phyloP scores from a whole-genome alignment of 2,113 vertebrate genomes.

The Pheucticus melanocephalus region DNA sequence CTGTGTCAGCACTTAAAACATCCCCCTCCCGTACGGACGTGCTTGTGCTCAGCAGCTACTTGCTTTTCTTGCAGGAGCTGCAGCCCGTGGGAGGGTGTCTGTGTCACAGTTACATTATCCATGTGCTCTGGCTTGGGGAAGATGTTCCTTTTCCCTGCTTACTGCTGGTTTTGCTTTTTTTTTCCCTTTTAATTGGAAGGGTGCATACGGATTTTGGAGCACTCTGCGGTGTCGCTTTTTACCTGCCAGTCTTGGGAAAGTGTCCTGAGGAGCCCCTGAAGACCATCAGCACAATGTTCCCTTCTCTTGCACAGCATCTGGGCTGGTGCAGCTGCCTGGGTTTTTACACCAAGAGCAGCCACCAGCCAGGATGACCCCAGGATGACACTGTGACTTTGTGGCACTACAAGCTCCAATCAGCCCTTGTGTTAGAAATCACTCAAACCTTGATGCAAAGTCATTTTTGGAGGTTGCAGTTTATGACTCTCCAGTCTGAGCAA shows the following conservation, averaged over 20 bases:
- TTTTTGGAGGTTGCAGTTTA: not conserved
- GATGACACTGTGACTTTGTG: not conserved
- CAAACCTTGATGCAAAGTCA: not conserved
- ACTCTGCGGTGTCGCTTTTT: accelerated
- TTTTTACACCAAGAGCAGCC: not conserved
- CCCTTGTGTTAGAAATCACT: not conserved
- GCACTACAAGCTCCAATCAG: not conserved
- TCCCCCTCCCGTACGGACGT: not conserved
- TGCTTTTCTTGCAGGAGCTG: constrained; percentile 40
- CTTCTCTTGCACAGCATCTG: not conserved
- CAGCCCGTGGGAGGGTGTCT: constrained; percentile 43
- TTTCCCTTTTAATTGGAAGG: not conserved
- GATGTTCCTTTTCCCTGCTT: not conserved
- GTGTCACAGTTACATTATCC: not conserved
- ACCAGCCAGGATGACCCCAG: not conserved
- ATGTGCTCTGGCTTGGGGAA: not conserved
- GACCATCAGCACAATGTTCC: not conserved
- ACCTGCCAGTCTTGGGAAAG: not conserved
- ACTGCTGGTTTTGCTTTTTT: not conserved
- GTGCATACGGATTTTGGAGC: not conserved
- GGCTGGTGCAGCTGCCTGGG: not conserved
- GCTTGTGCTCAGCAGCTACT: constrained; percentile 38
- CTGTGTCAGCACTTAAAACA: constrained; percentile 30
- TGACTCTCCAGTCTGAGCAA: not conserved
- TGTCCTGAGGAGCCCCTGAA: not conserved